Base-by-base conservation (phyloP, 2,888 invertebrate species). In the Platerodrilus igneus region DNA sequence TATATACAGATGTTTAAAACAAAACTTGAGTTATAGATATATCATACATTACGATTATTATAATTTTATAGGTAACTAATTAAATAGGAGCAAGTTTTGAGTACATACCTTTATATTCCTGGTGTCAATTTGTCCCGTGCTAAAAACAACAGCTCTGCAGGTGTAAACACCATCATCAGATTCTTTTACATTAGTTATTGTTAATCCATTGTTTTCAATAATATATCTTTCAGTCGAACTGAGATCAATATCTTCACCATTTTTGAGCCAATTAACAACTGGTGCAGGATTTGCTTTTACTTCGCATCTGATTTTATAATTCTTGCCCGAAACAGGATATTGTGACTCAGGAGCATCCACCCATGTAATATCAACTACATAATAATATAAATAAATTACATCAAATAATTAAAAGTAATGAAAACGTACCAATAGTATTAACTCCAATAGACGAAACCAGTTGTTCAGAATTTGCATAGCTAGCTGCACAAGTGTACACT, bases 111-210 rank as follows among this genome's bases (percentile, higher is more conserved):
- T 83, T 49, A 92, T 92, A 56, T 79, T 77, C 43, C 83, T 77
- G 52, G 83, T 83, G 33, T 80, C 75, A 3, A 88, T 73, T 61
- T 88, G 83, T 22, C 91, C 92, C 21, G 89, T 87, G 47, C 78
- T 76, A 10, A 81, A 76, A 0, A 91, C 91, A 22, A 86, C 81
- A n/a, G 91, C 92, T 27, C 88, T 78, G 60, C 92, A 92, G 3
- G 82, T 86, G 63, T 92, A 92, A 6, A 81, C 75, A 1, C 91
- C 92, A 60, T 91, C 91, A 57, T 93, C 91, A 9, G 81, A 77
- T 63, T 86, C 86, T 51, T 79, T 75, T 1, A 90, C 83, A 52
- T 82, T 79, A 52, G 79, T 81, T 43, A 92, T 87, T 39, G 82
- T 67, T 7, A 92, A 68, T 1, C 88, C 89, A 52, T 87, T 82